phyloP scores from a whole-genome alignment of 30 jellyfish, hydroid and myxozoan species.

The Aurelia aurita region DNA sequence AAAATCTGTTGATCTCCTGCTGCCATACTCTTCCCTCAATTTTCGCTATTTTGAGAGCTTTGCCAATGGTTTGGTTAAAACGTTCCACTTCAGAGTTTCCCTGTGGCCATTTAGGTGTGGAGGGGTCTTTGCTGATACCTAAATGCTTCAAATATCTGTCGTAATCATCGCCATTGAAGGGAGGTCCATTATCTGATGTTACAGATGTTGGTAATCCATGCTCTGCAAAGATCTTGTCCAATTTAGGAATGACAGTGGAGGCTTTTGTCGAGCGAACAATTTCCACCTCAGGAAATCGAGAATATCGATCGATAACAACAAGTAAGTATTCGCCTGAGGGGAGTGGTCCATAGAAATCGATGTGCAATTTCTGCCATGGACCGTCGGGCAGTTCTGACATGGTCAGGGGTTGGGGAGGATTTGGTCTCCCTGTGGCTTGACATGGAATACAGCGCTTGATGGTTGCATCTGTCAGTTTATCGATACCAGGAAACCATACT shows the following conservation, averaged over 20 bases:
- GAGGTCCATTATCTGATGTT: conserved; percentile 58
- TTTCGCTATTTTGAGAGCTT: too few species aligned
- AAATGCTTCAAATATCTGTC: not conserved
- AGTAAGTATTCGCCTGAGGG: conserved; percentile 35
- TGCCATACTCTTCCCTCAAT: too few species aligned
- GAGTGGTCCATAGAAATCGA: conserved; percentile 45
- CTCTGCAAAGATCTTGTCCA: conserved; percentile 21
- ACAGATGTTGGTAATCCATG: conserved; percentile 34
- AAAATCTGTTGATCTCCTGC: not conserved
- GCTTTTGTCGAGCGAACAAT: conserved; percentile 42
- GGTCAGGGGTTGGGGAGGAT: conserved; percentile 36
- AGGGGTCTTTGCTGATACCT: conserved; percentile 14
- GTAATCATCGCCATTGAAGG: conserved; percentile 47
- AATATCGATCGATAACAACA: conserved; percentile 23
- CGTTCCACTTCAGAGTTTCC: conserved; percentile 30
- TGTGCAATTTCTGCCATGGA: conserved; percentile 44
- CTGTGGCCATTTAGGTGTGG: conserved; percentile 44
- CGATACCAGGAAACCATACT: conserved; percentile 50
- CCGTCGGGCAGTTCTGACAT: conserved; percentile 20
- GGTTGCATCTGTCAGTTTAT: not conserved
- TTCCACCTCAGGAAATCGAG: conserved; percentile 41
- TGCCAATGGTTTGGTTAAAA: conserved; percentile 3
- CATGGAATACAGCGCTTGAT: conserved; percentile 46
- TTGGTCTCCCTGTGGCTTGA: conserved; percentile 44
- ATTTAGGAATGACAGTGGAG: conserved; percentile 32